A percentile compares a stretch with the other conserved stretches of the same genome.
These are phyloP conservation scores for Manacus vitellinus DNA, from an alignment of 2,113 vertebrate species.

Conservation along the genomic window DNA sequence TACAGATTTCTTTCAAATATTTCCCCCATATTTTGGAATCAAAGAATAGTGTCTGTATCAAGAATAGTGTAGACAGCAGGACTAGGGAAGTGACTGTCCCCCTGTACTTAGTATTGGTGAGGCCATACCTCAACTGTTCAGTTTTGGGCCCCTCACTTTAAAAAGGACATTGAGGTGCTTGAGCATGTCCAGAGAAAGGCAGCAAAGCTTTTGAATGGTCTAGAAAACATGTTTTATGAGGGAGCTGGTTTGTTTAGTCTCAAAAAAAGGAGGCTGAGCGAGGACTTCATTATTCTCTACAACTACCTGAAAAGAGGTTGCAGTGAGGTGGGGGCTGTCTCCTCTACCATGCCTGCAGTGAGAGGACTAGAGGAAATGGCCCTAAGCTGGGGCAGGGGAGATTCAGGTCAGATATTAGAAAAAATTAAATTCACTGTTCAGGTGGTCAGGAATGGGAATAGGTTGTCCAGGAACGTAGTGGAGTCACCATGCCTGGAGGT, in stretches of 20 bases:
- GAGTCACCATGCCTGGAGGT: background rate
- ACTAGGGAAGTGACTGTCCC: background rate
- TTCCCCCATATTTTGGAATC: background rate
- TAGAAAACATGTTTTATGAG: rapidly evolving
- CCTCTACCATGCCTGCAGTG: background rate
- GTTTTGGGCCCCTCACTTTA: background rate
- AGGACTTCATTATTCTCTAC: background rate
- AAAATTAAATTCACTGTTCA: background rate
- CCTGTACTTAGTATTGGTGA: background rate
- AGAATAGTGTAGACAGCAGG: background rate
- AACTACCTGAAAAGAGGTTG: background rate
- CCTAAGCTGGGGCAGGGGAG: background rate
- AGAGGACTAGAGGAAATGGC: background rate
- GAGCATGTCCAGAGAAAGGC: background rate
- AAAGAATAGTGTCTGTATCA: background rate
- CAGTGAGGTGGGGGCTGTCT: background rate
- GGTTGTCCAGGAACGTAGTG: background rate
- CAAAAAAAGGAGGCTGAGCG: background rate
- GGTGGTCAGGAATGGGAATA: background rate
- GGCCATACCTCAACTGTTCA: background rate
- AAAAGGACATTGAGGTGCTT: background rate
- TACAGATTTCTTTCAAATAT: background rate
- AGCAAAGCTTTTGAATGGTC: background rate
- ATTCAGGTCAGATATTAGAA: background rate
- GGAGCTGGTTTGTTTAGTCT: background rate